Percentiles rank a stretch among this genome's conserved stretches.
Conservation (phyloP, 2,113 vertebrate genomes). For the Ploceus nigricollis region DNA sequence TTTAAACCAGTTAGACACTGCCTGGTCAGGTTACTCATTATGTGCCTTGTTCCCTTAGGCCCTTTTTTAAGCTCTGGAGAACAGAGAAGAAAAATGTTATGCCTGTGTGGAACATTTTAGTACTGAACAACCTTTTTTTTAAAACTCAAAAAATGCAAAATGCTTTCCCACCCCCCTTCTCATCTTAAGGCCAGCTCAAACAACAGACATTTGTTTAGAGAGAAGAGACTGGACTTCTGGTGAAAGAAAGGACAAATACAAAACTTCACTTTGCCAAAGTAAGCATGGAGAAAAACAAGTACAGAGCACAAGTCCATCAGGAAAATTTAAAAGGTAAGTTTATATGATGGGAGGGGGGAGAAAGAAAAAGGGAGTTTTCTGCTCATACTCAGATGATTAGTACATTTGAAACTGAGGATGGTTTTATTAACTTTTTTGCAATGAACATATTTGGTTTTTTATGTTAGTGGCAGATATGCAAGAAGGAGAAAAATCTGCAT, state of each 20-base stretch:
- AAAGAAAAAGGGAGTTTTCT: neutral
- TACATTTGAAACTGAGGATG: neutral
- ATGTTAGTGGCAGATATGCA: neutral
- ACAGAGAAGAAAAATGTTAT: neutral
- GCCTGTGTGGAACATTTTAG: neutral
- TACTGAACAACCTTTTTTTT: neutral
- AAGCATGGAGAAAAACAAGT: neutral
- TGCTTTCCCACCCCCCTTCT: neutral
- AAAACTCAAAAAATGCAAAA: neutral
- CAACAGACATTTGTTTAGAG: neutral
- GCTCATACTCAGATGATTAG: neutral
- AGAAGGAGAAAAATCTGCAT: neutral
- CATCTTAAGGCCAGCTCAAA: neutral
- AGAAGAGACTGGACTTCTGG: neutral
- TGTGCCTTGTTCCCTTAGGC: slow-evolving; percentile 18
- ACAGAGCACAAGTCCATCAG: neutral
- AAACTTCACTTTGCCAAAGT: neutral
- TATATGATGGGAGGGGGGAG: neutral
- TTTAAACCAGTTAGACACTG: neutral
- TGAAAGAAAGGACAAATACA: neutral
- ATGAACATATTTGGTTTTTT: neutral
- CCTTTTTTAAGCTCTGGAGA: slow-evolving; percentile 25
- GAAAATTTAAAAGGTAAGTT: slow-evolving; percentile 10
- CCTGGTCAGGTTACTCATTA: slow-evolving; percentile 54
- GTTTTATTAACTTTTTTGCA: neutral